These are phyloP conservation scores for Octomys mimax DNA, from an alignment of 2,797 vertebrate genomes.

Conservation along the genomic window DNA sequence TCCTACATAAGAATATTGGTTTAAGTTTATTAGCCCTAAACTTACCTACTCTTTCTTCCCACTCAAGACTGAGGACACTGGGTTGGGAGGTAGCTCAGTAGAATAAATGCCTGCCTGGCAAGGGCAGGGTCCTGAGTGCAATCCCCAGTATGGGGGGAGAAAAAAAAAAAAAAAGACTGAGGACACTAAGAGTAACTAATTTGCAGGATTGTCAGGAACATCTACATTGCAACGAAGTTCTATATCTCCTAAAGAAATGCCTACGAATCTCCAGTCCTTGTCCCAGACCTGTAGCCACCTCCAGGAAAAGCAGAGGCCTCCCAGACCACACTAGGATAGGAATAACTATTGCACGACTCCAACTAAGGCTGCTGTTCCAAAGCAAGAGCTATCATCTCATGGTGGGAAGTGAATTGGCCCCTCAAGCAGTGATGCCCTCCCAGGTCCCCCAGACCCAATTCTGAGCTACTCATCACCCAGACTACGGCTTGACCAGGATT, in stretches of 20 bases:
- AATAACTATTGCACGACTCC: not conserved
- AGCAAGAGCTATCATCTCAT: not conserved
- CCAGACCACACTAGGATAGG: not conserved
- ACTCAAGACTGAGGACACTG: not conserved
- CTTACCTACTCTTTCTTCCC: not conserved
- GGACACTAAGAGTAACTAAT: not conserved
- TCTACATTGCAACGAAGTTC: not conserved
- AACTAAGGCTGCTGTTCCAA: not conserved
- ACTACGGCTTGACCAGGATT: not conserved
- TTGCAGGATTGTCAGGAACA: not conserved
- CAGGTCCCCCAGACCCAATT: not conserved
- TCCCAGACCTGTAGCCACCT: not conserved
- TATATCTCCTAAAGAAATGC: not conserved
- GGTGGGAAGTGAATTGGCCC: not conserved
- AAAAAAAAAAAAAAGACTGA: not conserved
- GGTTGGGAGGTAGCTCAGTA: no score
- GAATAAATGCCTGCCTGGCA: no score
- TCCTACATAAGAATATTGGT: not conserved
- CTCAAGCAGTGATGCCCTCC: not conserved
- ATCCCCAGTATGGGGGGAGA: no score
- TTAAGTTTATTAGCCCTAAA: not conserved
- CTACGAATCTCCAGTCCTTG: not conserved
- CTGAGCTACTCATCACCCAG: not conserved
- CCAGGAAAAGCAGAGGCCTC: not conserved
- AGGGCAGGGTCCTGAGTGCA: no score